A percentile compares a stretch with the other conserved stretches of the same genome.
These are phyloP conservation scores for Trypoxylon attenuatum DNA, from an alignment of 2,888 invertebrate species.

Conservation along the genomic window DNA sequence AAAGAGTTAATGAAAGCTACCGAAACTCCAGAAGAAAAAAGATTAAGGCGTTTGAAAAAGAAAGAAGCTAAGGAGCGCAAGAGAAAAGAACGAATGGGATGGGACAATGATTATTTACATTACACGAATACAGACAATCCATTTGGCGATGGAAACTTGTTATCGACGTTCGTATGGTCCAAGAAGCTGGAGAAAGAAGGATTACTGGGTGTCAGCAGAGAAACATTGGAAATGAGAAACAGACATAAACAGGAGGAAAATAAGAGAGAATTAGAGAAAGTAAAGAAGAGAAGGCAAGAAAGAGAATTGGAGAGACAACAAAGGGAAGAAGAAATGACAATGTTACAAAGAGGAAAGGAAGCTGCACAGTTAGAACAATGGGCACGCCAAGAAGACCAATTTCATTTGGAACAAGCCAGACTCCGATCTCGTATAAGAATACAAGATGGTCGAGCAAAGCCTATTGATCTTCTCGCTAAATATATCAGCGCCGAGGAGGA, in stretches of 20 bases:
- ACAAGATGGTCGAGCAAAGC: constrained; percentile 97
- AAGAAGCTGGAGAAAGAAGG: constrained; percentile 98
- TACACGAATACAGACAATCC: constrained; percentile 99
- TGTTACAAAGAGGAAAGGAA: constrained; percentile 91
- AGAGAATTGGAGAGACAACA: constrained; percentile 90
- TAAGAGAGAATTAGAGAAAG: constrained; percentile 93
- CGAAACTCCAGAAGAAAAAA: constrained; percentile 97
- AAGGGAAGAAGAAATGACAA: constrained; percentile 87
- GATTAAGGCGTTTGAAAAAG: constrained; percentile 87
- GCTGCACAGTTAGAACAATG: constrained; percentile 94
- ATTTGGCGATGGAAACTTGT: constrained; percentile 96
- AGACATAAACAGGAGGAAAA: constrained; percentile 93
- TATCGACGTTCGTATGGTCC: constrained; percentile 96
- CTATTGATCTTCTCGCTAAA: constrained; percentile 97
- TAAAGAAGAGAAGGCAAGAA: constrained; percentile 91
- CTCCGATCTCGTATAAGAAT: constrained; percentile 96
- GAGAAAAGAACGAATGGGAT: constrained; percentile 94
- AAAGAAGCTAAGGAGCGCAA: constrained; percentile 93
- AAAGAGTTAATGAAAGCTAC: constrained; percentile 89
- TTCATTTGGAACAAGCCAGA: constrained; percentile 97
- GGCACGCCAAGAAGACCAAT: constrained; percentile 97
- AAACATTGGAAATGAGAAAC: constrained; percentile 88
- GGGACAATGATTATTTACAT: constrained; percentile 97
- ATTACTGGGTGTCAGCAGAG: constrained; percentile 83
- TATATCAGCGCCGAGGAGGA: constrained; percentile 94